These are phyloP conservation scores for Noctua janthina DNA, from an alignment of 2,888 invertebrate genomes.

Conservation along the genomic window DNA sequence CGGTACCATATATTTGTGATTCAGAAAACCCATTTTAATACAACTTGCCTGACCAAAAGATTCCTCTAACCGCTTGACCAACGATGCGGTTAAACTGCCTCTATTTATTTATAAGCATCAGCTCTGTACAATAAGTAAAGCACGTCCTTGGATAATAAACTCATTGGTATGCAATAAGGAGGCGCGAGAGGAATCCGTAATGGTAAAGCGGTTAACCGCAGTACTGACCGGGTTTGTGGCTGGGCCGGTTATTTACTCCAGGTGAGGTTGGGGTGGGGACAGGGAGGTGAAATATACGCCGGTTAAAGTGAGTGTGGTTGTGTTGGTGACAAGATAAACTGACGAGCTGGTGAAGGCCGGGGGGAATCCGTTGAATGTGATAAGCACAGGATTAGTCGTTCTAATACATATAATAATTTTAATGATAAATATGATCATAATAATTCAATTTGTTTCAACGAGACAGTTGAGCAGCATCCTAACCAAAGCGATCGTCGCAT, in stretches of 20 bases:
- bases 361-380: not conserved
- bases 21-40: no score
- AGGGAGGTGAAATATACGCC: not conserved
- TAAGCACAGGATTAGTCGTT: not conserved
- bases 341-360: not conserved
- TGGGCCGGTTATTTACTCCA: conserved; percentile 12
- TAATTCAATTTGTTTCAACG: not conserved
- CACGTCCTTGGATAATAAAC: conserved; percentile 29
- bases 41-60: not conserved
- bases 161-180: conserved; percentile 46
- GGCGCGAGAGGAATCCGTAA: conserved; percentile 19
- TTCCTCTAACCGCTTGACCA: not conserved
- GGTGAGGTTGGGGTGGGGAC: not conserved
- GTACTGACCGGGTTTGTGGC: conserved; percentile 18
- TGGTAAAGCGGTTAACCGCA: conserved; percentile 32
- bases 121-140: conserved; percentile 2
- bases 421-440: no score
- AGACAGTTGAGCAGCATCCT: not conserved
- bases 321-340: not conserved
- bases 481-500: not conserved
- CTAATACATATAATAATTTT: no score
- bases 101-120: conserved; percentile 22
- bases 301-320: not conserved
- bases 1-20: no score
- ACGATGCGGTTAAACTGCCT: not conserved